Evolutionary conservation across 2,797 vertebrate species (phyloP).

Genomic region (Phrynocephalus vlangalii): DNA sequence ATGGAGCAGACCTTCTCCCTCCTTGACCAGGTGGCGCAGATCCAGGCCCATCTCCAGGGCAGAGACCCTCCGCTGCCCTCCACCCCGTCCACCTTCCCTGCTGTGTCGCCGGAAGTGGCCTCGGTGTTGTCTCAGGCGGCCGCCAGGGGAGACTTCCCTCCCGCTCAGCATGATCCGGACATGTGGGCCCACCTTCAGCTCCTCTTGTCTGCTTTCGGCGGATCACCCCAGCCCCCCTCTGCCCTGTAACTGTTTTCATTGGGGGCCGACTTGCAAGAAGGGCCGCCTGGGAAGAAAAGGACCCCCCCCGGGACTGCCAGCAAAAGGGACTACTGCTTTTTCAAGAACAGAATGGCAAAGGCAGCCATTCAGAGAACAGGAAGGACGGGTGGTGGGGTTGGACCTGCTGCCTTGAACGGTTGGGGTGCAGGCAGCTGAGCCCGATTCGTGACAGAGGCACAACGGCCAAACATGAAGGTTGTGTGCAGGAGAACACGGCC

Average conservation of each 20-base stretch:
- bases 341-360: background rate
- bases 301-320: background rate
- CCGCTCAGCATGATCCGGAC: background rate
- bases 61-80: background rate
- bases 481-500: too few relatives aligned
- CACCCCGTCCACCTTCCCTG: background rate
- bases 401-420: background rate
- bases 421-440: too few relatives aligned
- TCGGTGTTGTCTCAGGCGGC: background rate
- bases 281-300: too few relatives aligned
- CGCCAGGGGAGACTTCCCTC: background rate
- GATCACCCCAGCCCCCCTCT: background rate
- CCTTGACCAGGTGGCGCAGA: slow-evolving; percentile 51
- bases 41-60: slow-evolving; percentile 52
- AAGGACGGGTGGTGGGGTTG: background rate
- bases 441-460: background rate
- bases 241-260: background rate
- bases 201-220: background rate
- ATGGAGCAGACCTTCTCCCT: slow-evolving; percentile 28
- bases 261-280: background rate
- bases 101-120: background rate
- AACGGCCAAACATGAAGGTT: background rate
- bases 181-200: background rate
- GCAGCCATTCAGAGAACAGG: too few relatives aligned
- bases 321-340: background rate